Evolutionary conservation across 2,113 vertebrate genomes (phyloP).

Genomic region (Pachyramphus minor): DNA sequence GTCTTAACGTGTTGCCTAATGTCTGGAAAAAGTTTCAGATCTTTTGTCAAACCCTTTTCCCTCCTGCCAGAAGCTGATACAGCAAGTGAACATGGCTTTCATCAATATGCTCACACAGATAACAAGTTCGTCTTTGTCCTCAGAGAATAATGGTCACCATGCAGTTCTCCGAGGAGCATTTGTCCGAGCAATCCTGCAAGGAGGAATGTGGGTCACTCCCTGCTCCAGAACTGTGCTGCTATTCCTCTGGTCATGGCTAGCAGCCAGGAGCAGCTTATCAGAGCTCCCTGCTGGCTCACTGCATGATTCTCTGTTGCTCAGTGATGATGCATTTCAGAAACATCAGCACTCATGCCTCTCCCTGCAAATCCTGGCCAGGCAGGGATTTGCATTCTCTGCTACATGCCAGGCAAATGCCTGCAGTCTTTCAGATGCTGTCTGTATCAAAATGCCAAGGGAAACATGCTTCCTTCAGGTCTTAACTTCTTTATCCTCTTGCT

Average conservation of each 20-base stretch:
- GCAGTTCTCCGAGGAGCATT: not conserved
- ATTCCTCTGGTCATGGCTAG: not conserved
- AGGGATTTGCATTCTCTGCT: not conserved
- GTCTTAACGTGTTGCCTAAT: not conserved
- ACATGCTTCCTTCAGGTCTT: not conserved
- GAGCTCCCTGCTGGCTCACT: not conserved
- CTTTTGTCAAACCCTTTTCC: not conserved
- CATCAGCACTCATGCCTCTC: not conserved
- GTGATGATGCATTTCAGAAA: not conserved
- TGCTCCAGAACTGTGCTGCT: not conserved
- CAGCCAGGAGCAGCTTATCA: constrained; percentile 14
- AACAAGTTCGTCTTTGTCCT: constrained; percentile 24
- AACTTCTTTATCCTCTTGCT: not conserved
- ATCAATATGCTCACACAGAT: not conserved
- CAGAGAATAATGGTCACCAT: not conserved
- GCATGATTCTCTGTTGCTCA: not conserved
- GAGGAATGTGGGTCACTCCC: constrained; percentile 48
- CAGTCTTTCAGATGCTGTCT: not conserved
- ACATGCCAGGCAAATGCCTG: not conserved
- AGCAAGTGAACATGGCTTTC: not conserved
- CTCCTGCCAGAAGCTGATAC: not conserved
- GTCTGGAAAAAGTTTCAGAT: not conserved
- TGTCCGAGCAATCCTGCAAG: not conserved
- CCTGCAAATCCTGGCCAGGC: not conserved
- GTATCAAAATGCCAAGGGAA: not conserved